A percentile compares a stretch with the other conserved stretches of the same genome.
phyloP scores from a whole-genome alignment of 1,140 invertebrate genomes.

The Chironomus tepperi region DNA sequence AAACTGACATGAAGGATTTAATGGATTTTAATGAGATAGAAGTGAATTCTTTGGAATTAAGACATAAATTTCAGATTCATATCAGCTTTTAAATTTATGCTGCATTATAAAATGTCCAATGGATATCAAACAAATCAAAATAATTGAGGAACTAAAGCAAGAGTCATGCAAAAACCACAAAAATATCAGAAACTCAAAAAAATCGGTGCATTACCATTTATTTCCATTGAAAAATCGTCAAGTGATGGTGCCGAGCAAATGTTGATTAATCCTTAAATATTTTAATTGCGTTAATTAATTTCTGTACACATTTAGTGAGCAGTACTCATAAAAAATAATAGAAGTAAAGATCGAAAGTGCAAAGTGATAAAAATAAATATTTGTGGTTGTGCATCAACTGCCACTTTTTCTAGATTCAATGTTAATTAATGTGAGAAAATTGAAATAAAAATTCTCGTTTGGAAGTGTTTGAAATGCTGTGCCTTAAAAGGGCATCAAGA shows the following conservation, averaged over 20 bases:
- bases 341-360: not conserved
- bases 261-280: not conserved
- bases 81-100: not conserved
- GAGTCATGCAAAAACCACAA: constrained; percentile 2
- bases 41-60: not conserved
- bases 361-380: not conserved
- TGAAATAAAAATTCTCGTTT: too few relatives aligned
- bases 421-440: constrained; percentile 6
- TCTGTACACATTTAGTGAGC: not conserved
- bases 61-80: not conserved
- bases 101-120: not conserved
- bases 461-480: too few relatives aligned
- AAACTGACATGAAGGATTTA: not conserved
- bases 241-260: constrained; percentile 20
- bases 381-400: not conserved
- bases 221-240: constrained; percentile 16
- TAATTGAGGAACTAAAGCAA: not conserved
- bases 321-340: not conserved
- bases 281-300: not conserved
- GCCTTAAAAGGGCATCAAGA: not conserved
- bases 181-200: not conserved
- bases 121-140: not conserved
- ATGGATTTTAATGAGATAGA: not conserved
- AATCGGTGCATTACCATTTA: constrained; percentile 1
- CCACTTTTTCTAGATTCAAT: not conserved